Evolutionary conservation across 2,797 vertebrate species (phyloP), one percentile per base, ranked within the genome.

Genomic region (Carcharodon carcharias): DNA sequence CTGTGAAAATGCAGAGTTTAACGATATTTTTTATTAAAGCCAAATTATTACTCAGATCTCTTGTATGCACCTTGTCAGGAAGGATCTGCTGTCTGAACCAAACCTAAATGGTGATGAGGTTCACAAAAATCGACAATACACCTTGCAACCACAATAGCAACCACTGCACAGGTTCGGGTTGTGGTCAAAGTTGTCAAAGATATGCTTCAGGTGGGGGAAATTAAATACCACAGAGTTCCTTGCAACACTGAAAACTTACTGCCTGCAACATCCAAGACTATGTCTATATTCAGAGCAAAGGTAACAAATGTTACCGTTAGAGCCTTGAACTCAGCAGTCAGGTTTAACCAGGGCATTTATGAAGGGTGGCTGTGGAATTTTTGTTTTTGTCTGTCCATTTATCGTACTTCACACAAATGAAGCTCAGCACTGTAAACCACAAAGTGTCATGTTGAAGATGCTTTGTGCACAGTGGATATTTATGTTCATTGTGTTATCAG

Each of bases 191-290:
- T 91, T 96, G 95, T 54, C 96, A 69, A 96, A 96, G 93, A 97
- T 96, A 96, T 96, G 87, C 71, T 97, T 96, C 96, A 97, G 96
- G 96, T 97, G 96, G 97, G 94, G 96, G 96, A 97, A 97, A 96
- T 40, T 96, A 61, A 96, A 96, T 96, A 97, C 96, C 96, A 96
- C 96, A 97, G 93, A 95, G 71, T 77, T 50, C 94, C 31, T 95
- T 63, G 94, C 94, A n/a, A 77, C 54, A 77, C 50, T 95, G 69
- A 77, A 77, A 95, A 35, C 69, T 56, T 95, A 95, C 69, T 56
- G 50, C 7, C 69, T 77, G 94, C 69, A 95, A 35, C 50, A 54
- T 73, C 67, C 50, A 73, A 77, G 45, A 35, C 6, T 35, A n/a
- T 28, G 94, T 35, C 56, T 95, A 58, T 56, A 95, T 95, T 95